Evolutionary conservation across 2,797 vertebrate species (phyloP).

Genomic region (Lerista edwardsae): DNA sequence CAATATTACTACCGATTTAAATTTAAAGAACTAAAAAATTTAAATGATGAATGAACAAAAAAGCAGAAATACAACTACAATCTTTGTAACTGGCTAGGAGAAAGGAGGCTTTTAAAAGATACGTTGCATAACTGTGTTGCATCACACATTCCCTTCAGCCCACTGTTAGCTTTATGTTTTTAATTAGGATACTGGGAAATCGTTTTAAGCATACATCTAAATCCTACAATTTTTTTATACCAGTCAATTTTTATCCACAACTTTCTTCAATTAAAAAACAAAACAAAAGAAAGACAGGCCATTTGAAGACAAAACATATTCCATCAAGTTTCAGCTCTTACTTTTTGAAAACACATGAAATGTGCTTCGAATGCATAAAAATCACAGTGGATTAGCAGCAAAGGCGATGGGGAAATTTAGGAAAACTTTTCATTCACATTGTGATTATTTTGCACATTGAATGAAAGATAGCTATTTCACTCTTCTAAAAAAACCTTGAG

Average conservation of each 20-base stretch:
- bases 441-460: constrained; percentile 80
- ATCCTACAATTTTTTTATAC: constrained; percentile 58
- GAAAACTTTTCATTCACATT: constrained; percentile 81
- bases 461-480: constrained; percentile 77
- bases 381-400: constrained; percentile 87
- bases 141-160: constrained; percentile 55
- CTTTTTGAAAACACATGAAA: constrained; percentile 81
- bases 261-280: constrained; percentile 2
- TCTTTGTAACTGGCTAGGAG: constrained; percentile 62
- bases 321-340: constrained; percentile 75
- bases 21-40: constrained; percentile 61
- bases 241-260: constrained; percentile 40
- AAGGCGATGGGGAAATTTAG: constrained; percentile 74
- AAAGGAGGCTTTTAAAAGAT: constrained; percentile 57
- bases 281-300: constrained; percentile 44
- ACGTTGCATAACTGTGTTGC: constrained; percentile 53
- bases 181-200: constrained; percentile 48
- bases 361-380: constrained; percentile 86
- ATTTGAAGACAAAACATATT: constrained; percentile 64
- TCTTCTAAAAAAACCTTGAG: constrained; percentile 72
- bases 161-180: constrained; percentile 43
- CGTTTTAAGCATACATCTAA: constrained; percentile 52
- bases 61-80: constrained; percentile 55
- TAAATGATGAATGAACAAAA: constrained; percentile 44
- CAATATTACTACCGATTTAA: constrained; percentile 38